These are phyloP conservation scores for Dolichomitus sp. DNA, from an alignment of 2,888 invertebrate species.

Conservation along the genomic window DNA sequence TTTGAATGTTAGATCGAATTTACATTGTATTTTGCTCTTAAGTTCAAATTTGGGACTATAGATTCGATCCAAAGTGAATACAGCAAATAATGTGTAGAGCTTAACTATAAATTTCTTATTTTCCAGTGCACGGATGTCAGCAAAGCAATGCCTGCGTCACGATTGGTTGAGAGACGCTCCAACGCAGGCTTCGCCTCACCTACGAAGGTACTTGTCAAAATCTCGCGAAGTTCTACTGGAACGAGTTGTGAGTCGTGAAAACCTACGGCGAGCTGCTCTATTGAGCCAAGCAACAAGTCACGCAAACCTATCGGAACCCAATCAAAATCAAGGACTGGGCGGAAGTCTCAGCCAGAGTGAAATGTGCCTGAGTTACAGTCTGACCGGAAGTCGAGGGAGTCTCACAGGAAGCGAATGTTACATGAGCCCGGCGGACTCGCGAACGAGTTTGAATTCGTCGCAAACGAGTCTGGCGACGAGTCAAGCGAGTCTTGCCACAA, in stretches of 20 bases:
- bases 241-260: conserved; percentile 85
- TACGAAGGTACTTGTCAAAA: conserved; percentile 86
- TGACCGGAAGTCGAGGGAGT: conserved; percentile 77
- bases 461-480: conserved; percentile 79
- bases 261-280: conserved; percentile 81
- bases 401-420: conserved; percentile 78
- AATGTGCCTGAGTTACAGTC: conserved; percentile 84
- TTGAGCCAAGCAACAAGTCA: conserved; percentile 83
- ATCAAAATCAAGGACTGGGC: conserved; percentile 69
- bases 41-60: no score
- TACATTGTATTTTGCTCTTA: no score
- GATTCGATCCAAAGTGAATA: no score
- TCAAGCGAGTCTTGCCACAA: conserved; percentile 71
- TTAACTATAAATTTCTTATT: conserved; percentile 49
- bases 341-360: conserved; percentile 86
- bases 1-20: no score
- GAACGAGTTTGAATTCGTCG: conserved; percentile 81
- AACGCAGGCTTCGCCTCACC: conserved; percentile 83
- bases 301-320: conserved; percentile 77
- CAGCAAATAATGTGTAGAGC: no score
- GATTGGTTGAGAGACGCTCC: conserved; percentile 87
- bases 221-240: conserved; percentile 87
- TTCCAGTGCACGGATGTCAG: conserved; percentile 88
- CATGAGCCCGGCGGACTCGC: conserved; percentile 81
- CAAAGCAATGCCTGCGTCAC: conserved; percentile 88